Evolutionary conservation across 2,888 invertebrate species (phyloP), one percentile per base, ranked within the genome.

Genomic region (Thysanoteuthis rhombus): DNA sequence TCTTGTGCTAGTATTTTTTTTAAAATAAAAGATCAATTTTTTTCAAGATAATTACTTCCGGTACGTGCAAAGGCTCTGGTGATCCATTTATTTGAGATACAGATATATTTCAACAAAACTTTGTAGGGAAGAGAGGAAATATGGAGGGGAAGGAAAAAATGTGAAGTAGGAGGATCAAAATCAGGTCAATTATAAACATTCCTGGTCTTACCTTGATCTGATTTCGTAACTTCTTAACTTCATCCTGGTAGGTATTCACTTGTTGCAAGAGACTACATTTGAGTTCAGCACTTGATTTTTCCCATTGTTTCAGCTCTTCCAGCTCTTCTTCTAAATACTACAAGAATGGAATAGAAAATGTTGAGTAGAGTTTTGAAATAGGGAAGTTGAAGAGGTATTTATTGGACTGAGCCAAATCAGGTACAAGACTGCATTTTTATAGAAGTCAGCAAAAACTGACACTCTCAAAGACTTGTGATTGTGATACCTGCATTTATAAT

Each of bases 211-310:
- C 92, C 92, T 92, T 40, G n/a, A 92, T 45, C 92, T 92, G 92
- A 45, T 5, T 92, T 4, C 92, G 92, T 40, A 92, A 45, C 10
- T 92, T 22, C 32, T 92, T 92, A 32, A 92, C 92, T 92, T 92
- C 92, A 45, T 92, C 92, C 45, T 92, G 92, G 92, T 92, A 92
- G 42, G 92, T 40, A 32, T 92, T 92, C 92, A 92, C 92, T 39
- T 92, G 92, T 10, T 92, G 92, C 19, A 92, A 45, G 32, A 92
- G 36, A 22, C 92, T 92, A 12, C 40, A 92, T n/a, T 92, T 92
- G 22, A 92, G 92, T 92, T 92, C 92, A 92, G 92, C 92, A 92
- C 45, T 92, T 0, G 92, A 92, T 92, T 92, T 92, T 22, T 92
- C 92, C 45, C 45, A 45, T 38, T 25, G 40, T 16, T 42, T 92